Base-by-base conservation (phyloP, 1,140 invertebrate genomes). In the Varroa destructor region DNA sequence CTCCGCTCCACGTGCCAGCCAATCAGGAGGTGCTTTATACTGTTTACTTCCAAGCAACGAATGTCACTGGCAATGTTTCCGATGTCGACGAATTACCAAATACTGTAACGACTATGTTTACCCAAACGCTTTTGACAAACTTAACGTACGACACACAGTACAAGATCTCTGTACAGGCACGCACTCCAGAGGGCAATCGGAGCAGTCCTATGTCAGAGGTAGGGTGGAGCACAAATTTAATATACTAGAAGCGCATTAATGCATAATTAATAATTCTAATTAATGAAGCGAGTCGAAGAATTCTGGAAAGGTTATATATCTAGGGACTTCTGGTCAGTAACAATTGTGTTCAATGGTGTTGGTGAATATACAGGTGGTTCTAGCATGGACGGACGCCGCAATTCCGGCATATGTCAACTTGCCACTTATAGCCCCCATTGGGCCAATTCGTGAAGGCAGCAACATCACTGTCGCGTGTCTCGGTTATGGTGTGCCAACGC, bases 351-450 rank as follows among this genome's bases (percentile, higher is more conserved):
- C 46, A 51, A 51, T 51, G 46, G 4, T 3, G 8, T 51, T 51
- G 46, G 4, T 51, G 46, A 51, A 51, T 87, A 25, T 25, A 1
- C 88, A 90, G 79, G 89, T 87, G 0, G 78, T 91, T 1, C 82
- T 90, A 58, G 88, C 87, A 1, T 90, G 88, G 88, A 90, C 89
- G 12, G 88, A 90, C 81, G 88, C 88, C 0, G 88, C 88, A 0
- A 87, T 89, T 77, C 88, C 89, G 0, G 87, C 89, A 1, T 88
- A 87, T 80, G 88, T 90, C 40, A 88, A 90, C 87, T 84, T 87
- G 1, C 89, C 88, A 0, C 86, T 88, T 1, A 86, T 90, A 43
- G 88, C 89, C 79, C 89, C 89, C 0, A 86, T 87, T 43, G 88
- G 88, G 77, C 82, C 89, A 73, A 85, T 90, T 1, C 84, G 88